Base-by-base conservation (phyloP, 2,888 invertebrate species). In the Tolmerus cingulatus region DNA sequence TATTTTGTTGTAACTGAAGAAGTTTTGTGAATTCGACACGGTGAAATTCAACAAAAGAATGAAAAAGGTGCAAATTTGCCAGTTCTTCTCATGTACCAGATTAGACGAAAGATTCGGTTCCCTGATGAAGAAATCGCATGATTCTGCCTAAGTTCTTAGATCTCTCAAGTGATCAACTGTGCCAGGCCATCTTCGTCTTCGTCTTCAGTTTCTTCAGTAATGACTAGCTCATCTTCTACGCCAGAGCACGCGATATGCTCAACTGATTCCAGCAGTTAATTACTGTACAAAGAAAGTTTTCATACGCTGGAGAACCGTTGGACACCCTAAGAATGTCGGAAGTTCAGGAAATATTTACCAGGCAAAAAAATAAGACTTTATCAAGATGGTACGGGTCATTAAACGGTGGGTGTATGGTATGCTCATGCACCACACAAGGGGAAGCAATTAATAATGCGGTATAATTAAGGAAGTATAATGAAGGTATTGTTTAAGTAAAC, bases 211-310 rank as follows among this genome's bases (percentile, higher is more conserved):
- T 84, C 82, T 84, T 66, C 55, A 19, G 40, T 57, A 57, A 66
- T 84, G 66, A 55, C 57, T 82, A 43, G 82, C 57, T 66, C 66
- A 66, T 66, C 66, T 66, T 23, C 66, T 84, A 19, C 12, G 40
- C 9, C 40, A 40, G 40, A 40, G 40, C 82, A 84, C 82, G 82
- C 82, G 82, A 84, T 84, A 84, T 84, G 82, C 82, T 66, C 66
- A 66, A 84, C 82, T 84, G 82, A 84, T 66, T 84, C 23, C 82
- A 66, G 66, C 82, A 84, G 82, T 30, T 66, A 66, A 84, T 84
- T 66, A 84, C 82, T 66, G 82, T 84, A 84, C 82, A 84, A 84
- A 66, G 82, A 84, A 84, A 84, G 82, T 84, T 84, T 84, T 84
- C 51, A 84, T 84, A 84, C 40, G 37, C 37, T 37, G 27, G 66